Evolutionary conservation across 2,113 vertebrate species (phyloP).

Genomic region (Triplophysa rosa): DNA sequence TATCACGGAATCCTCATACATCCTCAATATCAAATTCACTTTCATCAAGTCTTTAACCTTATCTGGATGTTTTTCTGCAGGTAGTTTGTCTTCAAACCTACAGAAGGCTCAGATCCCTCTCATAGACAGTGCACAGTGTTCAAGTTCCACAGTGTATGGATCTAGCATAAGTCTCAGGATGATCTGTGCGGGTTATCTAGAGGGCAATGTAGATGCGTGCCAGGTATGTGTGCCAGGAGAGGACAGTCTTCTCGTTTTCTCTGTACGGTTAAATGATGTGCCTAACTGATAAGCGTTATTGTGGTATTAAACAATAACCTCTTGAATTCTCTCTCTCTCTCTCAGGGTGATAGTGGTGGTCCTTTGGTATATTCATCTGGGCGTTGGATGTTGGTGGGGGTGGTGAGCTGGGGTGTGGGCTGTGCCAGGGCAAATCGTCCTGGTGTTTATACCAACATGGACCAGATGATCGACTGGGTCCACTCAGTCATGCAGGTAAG

Average conservation of each 20-base stretch:
- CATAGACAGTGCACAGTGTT: slow-evolving; percentile 72
- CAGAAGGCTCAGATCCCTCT: slow-evolving; percentile 78
- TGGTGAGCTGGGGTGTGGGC: slow-evolving; percentile 91
- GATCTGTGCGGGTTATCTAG: slow-evolving; percentile 83
- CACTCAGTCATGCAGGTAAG: slow-evolving; percentile 73
- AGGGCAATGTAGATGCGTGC: slow-evolving; percentile 84
- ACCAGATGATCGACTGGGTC: slow-evolving; percentile 83
- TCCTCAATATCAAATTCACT: background rate
- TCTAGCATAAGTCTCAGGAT: slow-evolving; percentile 74
- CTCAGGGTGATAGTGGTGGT: slow-evolving; percentile 91
- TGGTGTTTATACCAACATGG: slow-evolving; percentile 83
- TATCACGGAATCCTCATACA: background rate
- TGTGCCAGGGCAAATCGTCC: slow-evolving; percentile 76
- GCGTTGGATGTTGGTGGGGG: slow-evolving; percentile 80
- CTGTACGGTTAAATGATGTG: background rate
- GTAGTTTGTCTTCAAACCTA: slow-evolving; percentile 75
- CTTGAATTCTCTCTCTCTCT: background rate
- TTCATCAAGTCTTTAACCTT: background rate
- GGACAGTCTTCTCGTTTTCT: background rate
- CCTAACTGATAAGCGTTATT: too few species aligned
- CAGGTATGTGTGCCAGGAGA: slow-evolving; percentile 75
- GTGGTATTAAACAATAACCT: background rate
- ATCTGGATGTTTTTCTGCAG: slow-evolving; percentile 60
- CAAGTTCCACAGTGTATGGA: slow-evolving; percentile 72
- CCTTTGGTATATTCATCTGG: slow-evolving; percentile 74